Evolutionary conservation across 2,888 invertebrate genomes (phyloP).

Genomic region (Helobdella robusta): DNA sequence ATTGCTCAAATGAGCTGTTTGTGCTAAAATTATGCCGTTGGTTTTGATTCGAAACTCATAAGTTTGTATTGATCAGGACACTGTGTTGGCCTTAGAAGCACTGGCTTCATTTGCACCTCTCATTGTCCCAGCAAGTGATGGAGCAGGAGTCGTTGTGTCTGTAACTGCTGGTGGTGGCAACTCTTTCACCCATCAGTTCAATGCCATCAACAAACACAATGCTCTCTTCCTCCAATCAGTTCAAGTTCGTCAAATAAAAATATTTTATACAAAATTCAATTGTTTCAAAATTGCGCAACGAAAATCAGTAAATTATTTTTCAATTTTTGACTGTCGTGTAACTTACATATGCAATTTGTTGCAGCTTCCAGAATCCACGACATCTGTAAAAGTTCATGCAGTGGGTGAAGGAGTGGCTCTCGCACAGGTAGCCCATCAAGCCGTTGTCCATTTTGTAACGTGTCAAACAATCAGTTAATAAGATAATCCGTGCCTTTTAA

Average conservation of each 20-base stretch:
- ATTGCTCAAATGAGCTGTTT: no score
- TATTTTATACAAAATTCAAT: no score
- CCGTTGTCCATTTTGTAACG: no score
- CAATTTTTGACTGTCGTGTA: no score
- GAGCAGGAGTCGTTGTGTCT: constrained; percentile 6
- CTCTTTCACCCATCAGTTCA: constrained; percentile 2
- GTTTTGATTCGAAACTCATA: no score
- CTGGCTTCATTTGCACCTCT: constrained; percentile 17
- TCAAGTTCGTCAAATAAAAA: constrained; percentile 11
- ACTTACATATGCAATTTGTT: no score
- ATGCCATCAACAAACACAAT: constrained; percentile 20
- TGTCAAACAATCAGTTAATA: not conserved
- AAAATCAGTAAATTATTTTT: no score
- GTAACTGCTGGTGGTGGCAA: not conserved
- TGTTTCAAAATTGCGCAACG: no score
- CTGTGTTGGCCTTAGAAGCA: constrained; percentile 25
- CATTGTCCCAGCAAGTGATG: not conserved
- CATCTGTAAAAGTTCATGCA: constrained; percentile 10
- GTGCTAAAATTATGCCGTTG: no score
- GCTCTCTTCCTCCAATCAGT: constrained; percentile 23
- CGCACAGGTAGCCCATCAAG: not conserved
- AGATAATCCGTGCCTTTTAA: not conserved
- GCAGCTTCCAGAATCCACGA: constrained; percentile 43
- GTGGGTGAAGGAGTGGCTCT: constrained; percentile 21
- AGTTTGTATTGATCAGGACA: no score